Base-by-base conservation (phyloP, 1,140 invertebrate species). In the Condylostylus longicornis region DNA sequence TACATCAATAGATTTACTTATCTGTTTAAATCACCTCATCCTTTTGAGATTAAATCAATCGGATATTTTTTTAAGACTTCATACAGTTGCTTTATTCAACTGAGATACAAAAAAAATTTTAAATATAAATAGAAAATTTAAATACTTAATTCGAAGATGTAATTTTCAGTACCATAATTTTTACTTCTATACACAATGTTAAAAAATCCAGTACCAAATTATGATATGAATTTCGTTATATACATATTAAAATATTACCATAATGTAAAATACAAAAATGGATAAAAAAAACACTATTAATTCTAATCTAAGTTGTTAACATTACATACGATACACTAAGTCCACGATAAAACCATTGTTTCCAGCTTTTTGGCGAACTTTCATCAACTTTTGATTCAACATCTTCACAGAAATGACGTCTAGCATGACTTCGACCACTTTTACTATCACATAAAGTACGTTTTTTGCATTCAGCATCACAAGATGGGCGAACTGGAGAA, bases 381-480 rank as follows among this genome's bases (percentile, higher is more conserved):
- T 67, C 60, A 52, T 84, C 80, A 41, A 85, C 80, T 36, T 81
- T 72, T 10, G 78, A 77, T 50, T 85, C 82, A 3, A 86, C 70
- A 43, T 72, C 74, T 29, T 81, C 71, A 53, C 85, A 90, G n/a
- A 87, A 67, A 23, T 74, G 72, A 53, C 80, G 79, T 2, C 85
- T 69, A 56, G 88, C 85, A 48, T 93, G 85, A 17, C 82, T 87
- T 28, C 81, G 69, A 1, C 84, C 86, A 2, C 82, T 86, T 19
- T 81, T 70, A 29, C 87, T 65, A 58, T 89, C 83, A 55, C 86
- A 93, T 2, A 90, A 58, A 44, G 90, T 67, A 5, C 83, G 69
- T 58, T 85, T 86, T 33, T 79, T 78, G 52, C 86, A 90, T 44
- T 82, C 81, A 2, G 75, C 74, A 57, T 86, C 81, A 56, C 85